Conservation (phyloP, 2,113 vertebrate genomes). For the Platysteira castanea region DNA sequence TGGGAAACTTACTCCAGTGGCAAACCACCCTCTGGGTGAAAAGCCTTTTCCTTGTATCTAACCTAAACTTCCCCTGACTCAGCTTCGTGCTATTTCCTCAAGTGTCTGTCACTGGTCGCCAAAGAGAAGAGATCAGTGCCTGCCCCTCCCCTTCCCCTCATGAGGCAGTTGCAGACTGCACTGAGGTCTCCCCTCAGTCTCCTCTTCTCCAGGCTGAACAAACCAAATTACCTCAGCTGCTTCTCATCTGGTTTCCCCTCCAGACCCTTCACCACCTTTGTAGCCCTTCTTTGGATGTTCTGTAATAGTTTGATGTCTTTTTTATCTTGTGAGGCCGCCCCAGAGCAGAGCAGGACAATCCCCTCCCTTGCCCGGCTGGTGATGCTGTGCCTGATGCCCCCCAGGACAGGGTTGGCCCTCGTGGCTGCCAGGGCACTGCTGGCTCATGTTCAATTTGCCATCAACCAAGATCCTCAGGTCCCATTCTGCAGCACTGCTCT, state of each 20-base stretch:
- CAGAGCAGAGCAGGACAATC: neutral
- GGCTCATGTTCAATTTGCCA: neutral
- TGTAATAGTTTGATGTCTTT: neutral
- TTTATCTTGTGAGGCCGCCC: fast-evolving
- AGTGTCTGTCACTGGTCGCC: neutral
- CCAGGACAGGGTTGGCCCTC: neutral
- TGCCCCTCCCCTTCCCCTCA: neutral
- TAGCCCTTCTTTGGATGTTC: neutral
- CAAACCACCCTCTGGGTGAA: neutral
- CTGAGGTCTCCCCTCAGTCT: neutral
- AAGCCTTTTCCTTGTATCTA: neutral
- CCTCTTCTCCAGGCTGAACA: neutral
- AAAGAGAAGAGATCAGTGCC: neutral
- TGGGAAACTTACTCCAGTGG: neutral
- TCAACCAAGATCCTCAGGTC: fast-evolving
- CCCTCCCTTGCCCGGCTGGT: neutral
- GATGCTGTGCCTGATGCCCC: neutral
- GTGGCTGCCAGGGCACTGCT: neutral
- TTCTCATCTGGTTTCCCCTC: neutral
- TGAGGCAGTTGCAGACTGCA: neutral
- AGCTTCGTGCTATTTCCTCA: neutral
- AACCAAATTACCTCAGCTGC: neutral
- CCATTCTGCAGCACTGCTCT: neutral
- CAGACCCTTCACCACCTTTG: neutral
- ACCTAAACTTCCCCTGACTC: neutral